Conservation (phyloP, 2,797 vertebrate species). For the Cygnus olor region DNA sequence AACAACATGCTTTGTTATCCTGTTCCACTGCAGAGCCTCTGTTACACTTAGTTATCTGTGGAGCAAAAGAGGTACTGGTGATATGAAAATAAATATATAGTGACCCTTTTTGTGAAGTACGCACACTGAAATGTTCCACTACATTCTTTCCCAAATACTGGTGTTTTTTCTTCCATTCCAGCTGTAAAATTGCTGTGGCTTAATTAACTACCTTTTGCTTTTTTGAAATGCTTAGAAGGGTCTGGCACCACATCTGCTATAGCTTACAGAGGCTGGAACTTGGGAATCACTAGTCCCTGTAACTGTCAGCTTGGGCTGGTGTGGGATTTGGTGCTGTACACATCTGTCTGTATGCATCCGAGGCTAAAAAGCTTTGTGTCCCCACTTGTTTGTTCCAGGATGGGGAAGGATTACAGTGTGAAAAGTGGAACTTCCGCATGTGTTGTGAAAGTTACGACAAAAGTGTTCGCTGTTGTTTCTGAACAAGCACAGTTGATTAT, state of each 20-base stretch:
- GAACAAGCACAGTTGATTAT: not conserved
- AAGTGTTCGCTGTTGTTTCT: not conserved
- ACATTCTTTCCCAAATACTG: not conserved
- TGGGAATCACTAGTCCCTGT: not conserved
- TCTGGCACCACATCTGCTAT: not conserved
- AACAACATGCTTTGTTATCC: not conserved
- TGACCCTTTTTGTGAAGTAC: not conserved
- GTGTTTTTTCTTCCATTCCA: not conserved
- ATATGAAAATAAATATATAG: not conserved
- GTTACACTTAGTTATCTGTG: not conserved
- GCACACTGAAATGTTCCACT: not conserved
- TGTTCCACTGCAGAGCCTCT: rapidly evolving
- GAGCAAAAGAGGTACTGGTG: not conserved
- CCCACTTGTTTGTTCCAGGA: not conserved
- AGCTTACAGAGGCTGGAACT: not conserved
- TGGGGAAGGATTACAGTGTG: not conserved
- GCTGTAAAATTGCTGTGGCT: not conserved
- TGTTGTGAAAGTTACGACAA: not conserved
- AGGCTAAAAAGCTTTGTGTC: not conserved
- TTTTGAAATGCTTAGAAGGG: not conserved
- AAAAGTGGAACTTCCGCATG: not conserved
- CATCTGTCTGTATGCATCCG: not conserved
- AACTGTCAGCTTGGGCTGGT: not conserved
- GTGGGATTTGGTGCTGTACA: not conserved
- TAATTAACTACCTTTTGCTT: not conserved